Conservation (phyloP, 2,797 vertebrate genomes). For the Peromyscus melanophrys region DNA sequence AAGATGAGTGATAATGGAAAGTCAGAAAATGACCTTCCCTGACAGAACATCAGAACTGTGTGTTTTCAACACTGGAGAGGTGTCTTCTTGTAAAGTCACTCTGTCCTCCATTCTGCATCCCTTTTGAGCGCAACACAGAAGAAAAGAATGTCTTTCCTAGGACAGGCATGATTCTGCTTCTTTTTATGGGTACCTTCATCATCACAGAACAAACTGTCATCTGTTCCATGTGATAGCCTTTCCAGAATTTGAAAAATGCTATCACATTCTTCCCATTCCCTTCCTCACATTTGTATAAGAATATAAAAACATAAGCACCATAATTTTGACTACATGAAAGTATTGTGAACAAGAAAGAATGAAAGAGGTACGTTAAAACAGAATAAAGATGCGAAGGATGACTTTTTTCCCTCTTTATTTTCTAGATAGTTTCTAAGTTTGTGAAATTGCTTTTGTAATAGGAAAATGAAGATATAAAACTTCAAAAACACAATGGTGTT, state of each 20-base stretch:
- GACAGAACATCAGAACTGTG: neutral
- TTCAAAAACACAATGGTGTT: neutral
- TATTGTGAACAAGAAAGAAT: neutral
- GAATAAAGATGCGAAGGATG: neutral
- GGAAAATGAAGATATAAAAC: neutral
- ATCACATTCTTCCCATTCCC: neutral
- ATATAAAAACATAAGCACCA: neutral
- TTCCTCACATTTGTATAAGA: conserved; percentile 48
- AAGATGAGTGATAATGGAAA: neutral
- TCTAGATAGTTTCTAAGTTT: conserved; percentile 41
- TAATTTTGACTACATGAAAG: conserved; percentile 52
- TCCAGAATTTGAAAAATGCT: conserved; percentile 42
- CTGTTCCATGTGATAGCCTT: neutral
- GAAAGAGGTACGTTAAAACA: neutral
- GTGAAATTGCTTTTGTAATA: conserved; percentile 42
- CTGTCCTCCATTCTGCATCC: neutral
- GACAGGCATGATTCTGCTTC: neutral
- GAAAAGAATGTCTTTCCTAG: neutral
- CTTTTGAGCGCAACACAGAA: neutral
- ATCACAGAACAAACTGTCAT: neutral
- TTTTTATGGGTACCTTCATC: neutral
- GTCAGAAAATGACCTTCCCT: conserved; percentile 20
- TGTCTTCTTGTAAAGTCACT: neutral
- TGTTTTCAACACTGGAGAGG: neutral
- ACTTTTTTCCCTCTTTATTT: conserved; percentile 38